phyloP scores from a whole-genome alignment of 2,888 invertebrate genomes.

The Cheilosia soror region DNA sequence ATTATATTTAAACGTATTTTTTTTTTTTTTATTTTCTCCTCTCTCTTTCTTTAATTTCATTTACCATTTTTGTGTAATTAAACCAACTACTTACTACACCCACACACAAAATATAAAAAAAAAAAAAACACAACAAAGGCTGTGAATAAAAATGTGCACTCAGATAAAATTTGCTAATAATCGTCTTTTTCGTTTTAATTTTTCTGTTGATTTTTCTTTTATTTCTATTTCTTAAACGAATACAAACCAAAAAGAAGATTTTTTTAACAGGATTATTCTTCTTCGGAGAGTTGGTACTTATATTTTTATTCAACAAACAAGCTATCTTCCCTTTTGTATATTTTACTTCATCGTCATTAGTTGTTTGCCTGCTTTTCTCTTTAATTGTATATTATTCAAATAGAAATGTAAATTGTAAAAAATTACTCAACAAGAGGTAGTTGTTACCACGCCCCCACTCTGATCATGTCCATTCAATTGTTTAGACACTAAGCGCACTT shows the following conservation, averaged over 20 bases:
- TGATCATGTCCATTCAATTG: constrained; percentile 29
- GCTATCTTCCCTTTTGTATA: neutral
- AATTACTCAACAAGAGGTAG: constrained; percentile 10
- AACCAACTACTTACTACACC: constrained; percentile 25
- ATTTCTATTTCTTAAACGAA: constrained; percentile 54
- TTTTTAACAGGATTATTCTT: constrained; percentile 76
- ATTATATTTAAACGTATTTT: constrained; percentile 39
- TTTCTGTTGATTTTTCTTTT: constrained; percentile 57
- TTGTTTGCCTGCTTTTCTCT: constrained; percentile 32
- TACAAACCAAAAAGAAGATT: constrained; percentile 68
- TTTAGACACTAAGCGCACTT: constrained; percentile 26
- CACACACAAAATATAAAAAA: constrained; percentile 20
- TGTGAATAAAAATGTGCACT: constrained; percentile 61
- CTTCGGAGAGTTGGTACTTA: constrained; percentile 76
- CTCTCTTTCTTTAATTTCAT: constrained; percentile 65
- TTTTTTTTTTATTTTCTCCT: constrained; percentile 55
- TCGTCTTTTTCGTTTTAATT: constrained; percentile 52
- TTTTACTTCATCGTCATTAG: constrained; percentile 24
- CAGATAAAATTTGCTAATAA: constrained; percentile 54
- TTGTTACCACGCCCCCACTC: neutral
- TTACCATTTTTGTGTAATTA: constrained; percentile 54
- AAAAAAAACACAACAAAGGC: constrained; percentile 40
- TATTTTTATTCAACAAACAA: constrained; percentile 30
- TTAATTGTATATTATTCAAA: neutral
- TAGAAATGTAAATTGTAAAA: constrained; percentile 21